Evolutionary conservation across 2,113 vertebrate species (phyloP), one percentile per base, ranked within the genome.

Genomic region (Chaetorhynchus papuensis): DNA sequence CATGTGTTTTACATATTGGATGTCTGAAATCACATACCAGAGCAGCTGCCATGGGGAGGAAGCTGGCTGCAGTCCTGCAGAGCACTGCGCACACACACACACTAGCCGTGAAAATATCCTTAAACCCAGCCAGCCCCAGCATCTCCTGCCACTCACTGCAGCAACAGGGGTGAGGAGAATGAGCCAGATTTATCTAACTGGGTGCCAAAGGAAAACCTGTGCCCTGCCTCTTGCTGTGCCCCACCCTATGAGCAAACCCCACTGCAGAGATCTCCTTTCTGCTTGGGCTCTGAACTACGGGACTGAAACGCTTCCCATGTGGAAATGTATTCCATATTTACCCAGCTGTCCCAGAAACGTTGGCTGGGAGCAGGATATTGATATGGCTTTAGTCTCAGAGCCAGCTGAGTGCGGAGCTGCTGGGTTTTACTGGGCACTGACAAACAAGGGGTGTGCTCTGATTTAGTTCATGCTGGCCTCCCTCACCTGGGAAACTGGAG

Each of bases 1-100:
- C 96, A 87, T 96, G 69, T 96, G 96, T 93, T 96, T 94, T 78
- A 94, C 90, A 81, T 92, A 78, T 90, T 89, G 92, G 41, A 45
- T 81, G 93, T 49, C 90, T 92, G 85, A 59, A 85, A n/a, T 52
- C 61, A 23, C 96, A 95, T 90, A 64, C 71, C 92, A 88, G 68
- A 88, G 90, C 79, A 83, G 66, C 93, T 77, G 30, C 91, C 88
- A 71, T 35, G 85, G 79, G 54, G 10, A 90, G 85, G 75, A 86
- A 90, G 68, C 85, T 92, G 92, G 93, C 90, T 5, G 20, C 87
- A 83, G 63, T 74, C 90, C 93, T 44, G 0, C 65, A 61, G 21
- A 86, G 75, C 92, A 15, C 10, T 83, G 87, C 59, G 47, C 63
- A 49, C 16, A 50, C 63, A 49, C 16, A 12, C 89, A 68, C 45